phyloP scores from a whole-genome alignment of 1,140 invertebrate species.

The Cryptotermes secundus region DNA sequence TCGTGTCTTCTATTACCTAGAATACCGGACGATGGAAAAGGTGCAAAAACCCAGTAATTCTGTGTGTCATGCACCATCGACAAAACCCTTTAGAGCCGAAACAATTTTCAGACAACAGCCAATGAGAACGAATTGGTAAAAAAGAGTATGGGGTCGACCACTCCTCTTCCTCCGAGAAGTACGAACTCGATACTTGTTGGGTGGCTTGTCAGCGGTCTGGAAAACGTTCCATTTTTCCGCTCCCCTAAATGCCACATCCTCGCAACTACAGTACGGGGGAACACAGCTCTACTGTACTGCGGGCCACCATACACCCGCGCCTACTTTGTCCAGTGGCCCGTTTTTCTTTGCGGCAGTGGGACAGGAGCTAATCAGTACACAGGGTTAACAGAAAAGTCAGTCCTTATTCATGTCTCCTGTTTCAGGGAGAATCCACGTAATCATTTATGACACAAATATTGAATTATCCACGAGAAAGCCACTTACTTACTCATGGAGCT shows the following conservation, averaged over 20 bases:
- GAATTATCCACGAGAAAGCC: too few species aligned
- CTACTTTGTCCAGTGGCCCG: neutral
- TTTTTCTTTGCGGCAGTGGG: neutral
- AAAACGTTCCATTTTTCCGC: slow-evolving; percentile 6
- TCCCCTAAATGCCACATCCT: neutral
- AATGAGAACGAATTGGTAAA: too few species aligned
- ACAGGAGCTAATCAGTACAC: neutral
- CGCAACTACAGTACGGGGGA: neutral
- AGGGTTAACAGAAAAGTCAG: neutral
- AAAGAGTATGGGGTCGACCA: neutral
- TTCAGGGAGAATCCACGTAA: too few species aligned
- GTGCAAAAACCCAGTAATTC: too few species aligned
- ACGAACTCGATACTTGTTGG: neutral
- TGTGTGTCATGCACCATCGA: too few species aligned
- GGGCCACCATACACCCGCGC: slow-evolving; percentile 14
- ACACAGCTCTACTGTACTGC: neutral
- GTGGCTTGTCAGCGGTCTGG: slow-evolving; percentile 16
- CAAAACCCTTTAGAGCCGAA: too few species aligned
- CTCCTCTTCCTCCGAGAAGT: neutral
- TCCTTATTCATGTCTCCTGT: too few species aligned
- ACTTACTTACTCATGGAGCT: too few species aligned
- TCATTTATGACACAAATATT: too few species aligned
- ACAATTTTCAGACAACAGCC: too few species aligned
- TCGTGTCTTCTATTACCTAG: too few species aligned
- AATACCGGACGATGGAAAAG: too few species aligned